Evolutionary conservation across 2,797 vertebrate species (phyloP), one percentile per base, ranked within the genome.

Genomic region (Hipposideros larvatus): DNA sequence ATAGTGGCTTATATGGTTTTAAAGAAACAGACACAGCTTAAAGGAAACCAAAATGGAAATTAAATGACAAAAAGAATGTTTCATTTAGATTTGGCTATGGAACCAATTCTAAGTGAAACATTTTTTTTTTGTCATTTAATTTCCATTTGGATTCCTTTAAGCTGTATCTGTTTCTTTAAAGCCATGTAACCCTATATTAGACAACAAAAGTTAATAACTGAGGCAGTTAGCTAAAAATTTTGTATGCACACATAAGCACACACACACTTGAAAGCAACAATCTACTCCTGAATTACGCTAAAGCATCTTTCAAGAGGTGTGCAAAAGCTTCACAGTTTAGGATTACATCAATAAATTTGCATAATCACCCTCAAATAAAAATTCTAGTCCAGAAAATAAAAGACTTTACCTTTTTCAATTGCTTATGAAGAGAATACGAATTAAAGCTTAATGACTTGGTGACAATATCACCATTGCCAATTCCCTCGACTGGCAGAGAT

Each of bases 61-160:
- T 37, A 37, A 37, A 37, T 37, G 37, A 37, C 37, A 37, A 37
- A 37, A 37, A 37, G 37, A 37, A 37, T 37, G 37, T 37, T 37
- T 37, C 37, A 37, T 37, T 37, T 37, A 37, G 37, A 37, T 37
- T 37, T 37, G 37, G 37, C 37, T 37, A 37, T 37, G 57, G 57
- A 11, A 59, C 57, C 57, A 59, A 26, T 61, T 61, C 34, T 59
- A 92, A 83, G 0, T 70, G 22, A 79, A 84, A 70, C 37, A 22
- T 83, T 68, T 83, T 78, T 70, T 93, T 91, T 78, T 59, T 43
- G n/a, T 48, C 15, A 65, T 28, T 66, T 78, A 86, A 59, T 75
- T 89, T 82, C 18, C 79, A 79, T 95, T 94, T 61, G 7, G 1
- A 92, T 90, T 87, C 21, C 15, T 88, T 71, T 78, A 91, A 88